Conservation (phyloP, 2,797 vertebrate species). For the Orestias chungarensis region DNA sequence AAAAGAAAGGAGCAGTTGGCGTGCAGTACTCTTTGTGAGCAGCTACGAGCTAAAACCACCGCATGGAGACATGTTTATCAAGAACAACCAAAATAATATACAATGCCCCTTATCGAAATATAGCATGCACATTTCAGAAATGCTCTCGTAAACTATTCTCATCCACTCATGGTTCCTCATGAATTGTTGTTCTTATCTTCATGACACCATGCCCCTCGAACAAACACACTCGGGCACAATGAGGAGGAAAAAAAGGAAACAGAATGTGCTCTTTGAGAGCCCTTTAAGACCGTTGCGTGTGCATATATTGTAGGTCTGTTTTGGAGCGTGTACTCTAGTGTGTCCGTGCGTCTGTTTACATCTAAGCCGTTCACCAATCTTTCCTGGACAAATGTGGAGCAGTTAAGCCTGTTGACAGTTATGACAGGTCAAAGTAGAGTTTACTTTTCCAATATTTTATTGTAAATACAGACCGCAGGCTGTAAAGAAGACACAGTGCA, state of each 20-base stretch:
- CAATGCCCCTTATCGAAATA: conserved; percentile 65
- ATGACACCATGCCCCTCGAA: conserved; percentile 66
- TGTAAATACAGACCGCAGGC: conserved; percentile 57
- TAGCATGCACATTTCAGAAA: conserved; percentile 56
- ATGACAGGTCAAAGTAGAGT: conserved; percentile 44
- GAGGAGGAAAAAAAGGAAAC: conserved; percentile 35
- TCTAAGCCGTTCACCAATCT: conserved; percentile 24
- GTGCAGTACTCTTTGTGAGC: conserved; percentile 15
- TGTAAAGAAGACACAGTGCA: conserved; percentile 21
- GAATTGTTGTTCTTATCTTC: conserved; percentile 73
- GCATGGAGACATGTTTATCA: conserved; percentile 47
- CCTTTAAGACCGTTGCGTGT: conserved; percentile 46
- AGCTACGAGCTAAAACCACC: conserved; percentile 3
- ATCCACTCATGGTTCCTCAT: conserved; percentile 43
- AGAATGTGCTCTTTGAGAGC: conserved; percentile 49
- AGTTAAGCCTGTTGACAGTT: conserved; percentile 62
- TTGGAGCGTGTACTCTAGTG: conserved; percentile 2
- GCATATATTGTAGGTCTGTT: conserved; percentile 8
- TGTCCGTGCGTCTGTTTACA: conserved; percentile 6
- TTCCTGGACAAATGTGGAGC: conserved; percentile 8
- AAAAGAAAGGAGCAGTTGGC: conserved; percentile 5
- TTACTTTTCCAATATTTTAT: conserved; percentile 70
- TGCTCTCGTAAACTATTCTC: conserved; percentile 59
- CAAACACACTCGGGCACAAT: conserved; percentile 65
- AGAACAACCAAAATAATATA: conserved; percentile 64